Evolutionary conservation across 2,888 invertebrate species (phyloP).

Genomic region (Caenorhabditis wallacei): DNA sequence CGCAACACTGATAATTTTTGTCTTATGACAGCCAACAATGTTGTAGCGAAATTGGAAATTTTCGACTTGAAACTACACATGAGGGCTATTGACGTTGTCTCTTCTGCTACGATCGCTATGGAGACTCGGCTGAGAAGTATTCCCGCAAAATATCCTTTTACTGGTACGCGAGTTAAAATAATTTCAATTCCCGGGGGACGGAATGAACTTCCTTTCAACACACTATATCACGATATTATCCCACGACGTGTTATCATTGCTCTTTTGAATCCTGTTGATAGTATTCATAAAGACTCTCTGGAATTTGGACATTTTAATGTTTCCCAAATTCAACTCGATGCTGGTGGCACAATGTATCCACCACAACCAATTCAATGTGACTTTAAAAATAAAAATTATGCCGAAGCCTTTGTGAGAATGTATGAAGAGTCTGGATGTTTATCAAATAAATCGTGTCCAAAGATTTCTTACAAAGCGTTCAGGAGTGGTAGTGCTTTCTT

Average conservation of each 20-base stretch:
- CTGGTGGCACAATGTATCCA: slow-evolving; percentile 24
- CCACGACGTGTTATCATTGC: neutral
- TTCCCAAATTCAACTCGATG: slow-evolving; percentile 26
- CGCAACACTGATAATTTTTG: neutral
- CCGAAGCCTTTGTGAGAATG: slow-evolving; percentile 7
- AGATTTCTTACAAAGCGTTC: slow-evolving; percentile 13
- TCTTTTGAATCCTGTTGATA: neutral
- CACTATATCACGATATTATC: neutral
- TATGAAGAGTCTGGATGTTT: slow-evolving; percentile 29
- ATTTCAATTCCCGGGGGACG: neutral
- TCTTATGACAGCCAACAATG: neutral
- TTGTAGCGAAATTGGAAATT: neutral
- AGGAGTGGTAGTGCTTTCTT: neutral
- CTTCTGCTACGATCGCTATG: neutral
- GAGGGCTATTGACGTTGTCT: neutral
- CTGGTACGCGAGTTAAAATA: neutral
- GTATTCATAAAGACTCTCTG: neutral
- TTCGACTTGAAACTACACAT: neutral
- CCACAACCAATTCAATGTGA: slow-evolving; percentile 20
- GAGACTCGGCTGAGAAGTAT: neutral
- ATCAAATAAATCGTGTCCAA: neutral
- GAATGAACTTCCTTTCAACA: neutral
- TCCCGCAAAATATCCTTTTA: neutral
- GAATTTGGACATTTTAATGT: slow-evolving; percentile 9
- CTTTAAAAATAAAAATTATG: slow-evolving; percentile 25